Evolutionary conservation across 1,140 invertebrate genomes (phyloP), one percentile per base, ranked within the genome.

Genomic region (Psix sp.): DNA sequence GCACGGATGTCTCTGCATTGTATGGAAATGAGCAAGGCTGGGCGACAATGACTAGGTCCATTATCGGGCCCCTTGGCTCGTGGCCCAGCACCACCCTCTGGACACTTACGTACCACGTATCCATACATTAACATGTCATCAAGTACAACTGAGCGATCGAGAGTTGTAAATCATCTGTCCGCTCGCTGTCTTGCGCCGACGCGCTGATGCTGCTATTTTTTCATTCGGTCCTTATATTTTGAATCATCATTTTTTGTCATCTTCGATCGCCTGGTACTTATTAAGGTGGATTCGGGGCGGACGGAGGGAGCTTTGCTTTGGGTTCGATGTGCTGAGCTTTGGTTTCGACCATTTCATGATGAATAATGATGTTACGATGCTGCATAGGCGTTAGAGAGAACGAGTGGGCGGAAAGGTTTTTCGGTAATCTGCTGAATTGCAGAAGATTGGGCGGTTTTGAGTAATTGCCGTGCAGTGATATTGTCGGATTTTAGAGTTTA

Each of bases 21-120:
- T 87, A 87, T 87, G 86, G 78, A 87, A 84, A 87, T 87, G 77
- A 85, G 84, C 79, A 85, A 85, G 85, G 83, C 84, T 83, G 80
- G 84, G 83, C 84, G 83, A 86, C 84, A 84, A 85, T 86, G 85
- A 87, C 84, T 86, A 74, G 79, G 68, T 60, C 78, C 76, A 78
- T 76, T 77, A 77, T 45, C 70, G 52, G 68, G 66, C 63, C 72
- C 52, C 77, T 81, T 79, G 75, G 80, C 78, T 80, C 79, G 80
- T 83, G 81, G 72, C 80, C 49, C 54, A 45, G 48, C 43, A 74
- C 63, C 71, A 74, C 74, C 67, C 59, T 67, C 62, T 65, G 77
- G 74, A 82, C 79, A 76, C 80, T 75, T 77, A 77, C 71, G 80
- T 76, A 82, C 77, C 76, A 82, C 81, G 77, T 76, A 77, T 82